Evolutionary conservation across 2,797 vertebrate genomes (phyloP), one percentile per base, ranked within the genome.

Genomic region (Tenualosa thibaudeaui): DNA sequence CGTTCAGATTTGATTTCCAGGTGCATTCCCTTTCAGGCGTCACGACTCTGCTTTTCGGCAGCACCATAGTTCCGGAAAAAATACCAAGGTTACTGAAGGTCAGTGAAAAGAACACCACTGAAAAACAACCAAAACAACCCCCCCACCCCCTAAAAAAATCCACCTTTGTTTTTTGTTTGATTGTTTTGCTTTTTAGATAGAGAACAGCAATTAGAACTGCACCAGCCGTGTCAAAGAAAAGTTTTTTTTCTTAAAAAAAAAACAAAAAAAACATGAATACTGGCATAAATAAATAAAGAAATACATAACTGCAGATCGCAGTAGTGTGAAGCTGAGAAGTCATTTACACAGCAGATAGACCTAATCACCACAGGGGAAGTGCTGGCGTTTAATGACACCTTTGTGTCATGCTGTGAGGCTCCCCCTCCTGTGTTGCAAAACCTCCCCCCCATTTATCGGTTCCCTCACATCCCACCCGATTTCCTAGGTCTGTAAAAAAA

Each of bases 341-440:
- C 51, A 87, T 89, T 90, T 89, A 85, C 81, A 81, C 58, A 60
- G 86, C 81, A 88, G 85, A 86, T n/a, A 88, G 84, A 87, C 86
- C 60, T 65, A 82, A 86, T 85, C 86, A 62, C 86, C 13, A 60
- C 71, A 83, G 83, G 68, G 86, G 75, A 84, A 87, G 58, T 82
- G 56, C 58, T 84, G 84, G 58, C 83, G 81, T 84, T 87, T 87
- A 85, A 84, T 75, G 81, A 87, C 83, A 62, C 24, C 58, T 89
- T 84, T 81, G 56, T 82, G 75, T 86, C 83, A 84, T 26, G 87
- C 86, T 83, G 84, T 78, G 88, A 84, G 60, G 50, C 58, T 56
- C 84, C 17, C 81, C 51, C 62, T 13, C 24, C 24, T 24, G 58
- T 81, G 65, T 50, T 53, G 17, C 62, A 9, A 60, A 82, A 56